Base-by-base conservation (phyloP, 2,888 invertebrate genomes). In the Buathra laborator region DNA sequence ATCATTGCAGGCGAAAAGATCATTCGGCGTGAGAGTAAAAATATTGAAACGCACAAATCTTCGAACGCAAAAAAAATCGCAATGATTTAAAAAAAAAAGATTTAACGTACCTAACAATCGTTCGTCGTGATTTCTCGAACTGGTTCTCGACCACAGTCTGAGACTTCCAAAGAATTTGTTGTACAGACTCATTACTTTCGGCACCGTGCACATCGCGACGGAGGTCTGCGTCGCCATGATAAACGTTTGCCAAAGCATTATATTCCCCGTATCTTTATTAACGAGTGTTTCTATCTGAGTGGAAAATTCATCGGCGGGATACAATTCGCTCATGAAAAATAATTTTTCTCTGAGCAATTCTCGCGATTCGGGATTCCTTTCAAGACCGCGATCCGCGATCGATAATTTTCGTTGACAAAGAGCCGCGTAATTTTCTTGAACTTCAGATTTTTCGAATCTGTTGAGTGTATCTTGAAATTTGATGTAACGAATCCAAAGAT, bases 191-290 rank as follows among this genome's bases (percentile, higher is more conserved):
- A 96, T 89, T 1, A 96, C 95, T 86, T 94, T 94, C 0, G 95
- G 95, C 0, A 95, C 95, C 76, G 95, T 95, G 89, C 96, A 96
- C 81, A 96, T 95, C 0, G 96, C 95, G 95, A 96, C 95, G 0
- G 96, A 96, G 84, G 94, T 94, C 89, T 95, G 95, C 0, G 94
- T 94, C 1, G 94, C 93, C 91, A 94, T 95, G 32, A 95, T 94
- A 76, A 94, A 94, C 48, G 94, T 94, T 90, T 95, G 94, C 95
- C 95, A 95, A 72, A 95, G 90, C 67, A 90, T 70, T 51, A 92
- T 86, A 86, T 93, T 93, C 43, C 91, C 91, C 64, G 94, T 93
- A 88, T 95, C 95, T 90, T 95, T 95, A 71, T 94, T 94, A 1
- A 95, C 92, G 37, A 95, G 89, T 62, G 89, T 90, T 88, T 94